A percentile compares a stretch with the other conserved stretches of the same genome.
These are phyloP conservation scores for Thomomys bottae DNA, from an alignment of 2,113 vertebrate species.

Conservation along the genomic window DNA sequence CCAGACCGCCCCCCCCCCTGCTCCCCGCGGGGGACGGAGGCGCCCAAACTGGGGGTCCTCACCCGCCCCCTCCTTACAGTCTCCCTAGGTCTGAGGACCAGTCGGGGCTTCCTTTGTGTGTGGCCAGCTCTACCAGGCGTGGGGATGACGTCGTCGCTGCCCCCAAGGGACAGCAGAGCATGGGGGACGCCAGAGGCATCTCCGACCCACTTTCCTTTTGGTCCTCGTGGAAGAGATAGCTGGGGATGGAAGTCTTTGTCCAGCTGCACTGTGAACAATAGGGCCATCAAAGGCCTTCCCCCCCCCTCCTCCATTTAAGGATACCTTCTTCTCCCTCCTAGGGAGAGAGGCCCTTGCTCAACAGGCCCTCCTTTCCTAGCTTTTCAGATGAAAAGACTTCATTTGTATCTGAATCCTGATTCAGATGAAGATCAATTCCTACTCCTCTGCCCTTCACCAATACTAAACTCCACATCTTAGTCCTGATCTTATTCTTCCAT, in stretches of 20 bases:
- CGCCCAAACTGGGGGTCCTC: background rate
- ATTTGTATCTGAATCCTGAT: background rate
- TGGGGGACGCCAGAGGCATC: background rate
- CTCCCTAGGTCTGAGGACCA: background rate
- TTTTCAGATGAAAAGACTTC: background rate
- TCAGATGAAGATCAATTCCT: background rate
- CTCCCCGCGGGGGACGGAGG: slow-evolving; percentile 34
- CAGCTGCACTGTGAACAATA: slow-evolving; percentile 45
- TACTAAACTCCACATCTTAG: background rate
- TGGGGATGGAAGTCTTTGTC: background rate
- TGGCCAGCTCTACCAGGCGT: background rate
- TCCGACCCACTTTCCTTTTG: background rate
- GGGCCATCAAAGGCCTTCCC: background rate
- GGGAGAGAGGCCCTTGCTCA: background rate
- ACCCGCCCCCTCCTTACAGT: background rate
- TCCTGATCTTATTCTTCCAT: background rate
- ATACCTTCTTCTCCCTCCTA: too few relatives aligned
- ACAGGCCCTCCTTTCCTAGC: background rate
- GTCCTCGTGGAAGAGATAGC: background rate
- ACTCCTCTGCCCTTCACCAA: background rate
- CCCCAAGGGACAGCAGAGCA: background rate
- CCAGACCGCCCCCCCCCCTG: slow-evolving; percentile 4
- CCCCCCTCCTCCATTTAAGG: background rate
- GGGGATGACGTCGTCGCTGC: background rate
- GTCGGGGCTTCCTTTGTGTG: slow-evolving; percentile 63